Percentiles rank a stretch among this genome's conserved stretches.
Evolutionary conservation across 53 echinoderm and acorn worm species (phyloP).

Genomic region (Zoroaster sp.): DNA sequence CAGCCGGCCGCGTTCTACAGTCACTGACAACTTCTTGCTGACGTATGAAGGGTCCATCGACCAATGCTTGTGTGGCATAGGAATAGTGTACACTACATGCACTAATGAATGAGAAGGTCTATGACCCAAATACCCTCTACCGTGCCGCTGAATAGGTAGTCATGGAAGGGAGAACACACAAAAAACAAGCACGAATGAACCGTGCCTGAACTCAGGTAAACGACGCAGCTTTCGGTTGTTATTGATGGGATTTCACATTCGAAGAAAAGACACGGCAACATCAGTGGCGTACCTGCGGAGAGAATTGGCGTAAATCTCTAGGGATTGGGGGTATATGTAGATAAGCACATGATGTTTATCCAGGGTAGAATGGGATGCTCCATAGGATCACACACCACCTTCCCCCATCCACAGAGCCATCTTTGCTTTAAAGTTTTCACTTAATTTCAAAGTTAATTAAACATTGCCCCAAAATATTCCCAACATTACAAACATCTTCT

Average conservation of each 20-base stretch:
- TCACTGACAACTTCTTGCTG: not conserved
- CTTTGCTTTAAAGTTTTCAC: too few species aligned
- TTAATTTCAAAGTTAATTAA: too few species aligned
- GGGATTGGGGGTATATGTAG: too few species aligned
- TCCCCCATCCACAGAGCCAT: too few species aligned
- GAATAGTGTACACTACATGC: not conserved
- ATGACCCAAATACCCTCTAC: not conserved
- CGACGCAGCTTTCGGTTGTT: not conserved
- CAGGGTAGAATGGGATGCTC: too few species aligned
- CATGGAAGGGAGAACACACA: not conserved
- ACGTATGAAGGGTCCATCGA: slow-evolving; percentile 38
- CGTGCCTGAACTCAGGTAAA: not conserved
- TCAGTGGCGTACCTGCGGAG: not conserved
- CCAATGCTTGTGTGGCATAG: slow-evolving; percentile 10
- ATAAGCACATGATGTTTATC: too few species aligned
- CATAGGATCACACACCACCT: too few species aligned
- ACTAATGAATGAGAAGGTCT: not conserved
- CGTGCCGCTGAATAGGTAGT: not conserved
- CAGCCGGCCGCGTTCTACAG: not conserved
- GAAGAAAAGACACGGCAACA: not conserved
- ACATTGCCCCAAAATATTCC: too few species aligned
- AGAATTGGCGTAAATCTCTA: too few species aligned
- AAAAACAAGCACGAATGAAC: not conserved
- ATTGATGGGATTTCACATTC: not conserved
- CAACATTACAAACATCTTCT: too few species aligned